Base-by-base conservation (phyloP, 1,140 invertebrate genomes). In the Rhopalosiphum maidis region DNA sequence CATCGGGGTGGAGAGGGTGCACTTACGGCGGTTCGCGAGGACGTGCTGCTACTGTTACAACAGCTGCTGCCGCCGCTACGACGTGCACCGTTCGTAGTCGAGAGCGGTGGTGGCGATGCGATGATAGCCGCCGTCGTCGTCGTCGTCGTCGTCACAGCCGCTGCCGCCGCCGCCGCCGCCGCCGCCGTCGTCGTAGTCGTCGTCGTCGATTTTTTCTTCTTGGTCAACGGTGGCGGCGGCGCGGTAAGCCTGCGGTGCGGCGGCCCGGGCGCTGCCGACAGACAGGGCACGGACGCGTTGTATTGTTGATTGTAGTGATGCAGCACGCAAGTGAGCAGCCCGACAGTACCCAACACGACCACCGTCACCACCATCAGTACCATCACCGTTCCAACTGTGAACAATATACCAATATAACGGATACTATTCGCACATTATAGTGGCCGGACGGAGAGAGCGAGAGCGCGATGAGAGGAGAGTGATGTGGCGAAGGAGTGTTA, bases 321-420 rank as follows among this genome's bases (percentile, higher is more conserved):
- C 91, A 92, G 91, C 82, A 92, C 91, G 91, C 91, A 92, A 51
- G 91, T 92, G 91, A 92, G 91, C 91, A 92, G 91, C 77, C 91
- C 91, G 91, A 93, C 91, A 55, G 91, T 93, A 93, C 91, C 91
- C 91, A 93, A 15, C 77, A 93, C 91, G 91, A 83, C 91, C 82
- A 93, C 91, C 91, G 91, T 93, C 91, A 93, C 91, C 91, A 93
- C 91, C 91, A 93, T 93, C 68, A 93, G 91, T 93, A 93, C 91
- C 91, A 93, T 93, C 91, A 93, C 91, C 91, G 91, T 93, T 93
- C 91, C 91, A 93, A 93, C 91, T 93, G 48, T n/a, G 41, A 93
- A 93, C 41, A 83, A 77, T 77, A 77, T n/a, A 92, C 51, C 48
- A 89, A 55, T 43, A 21, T 77, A 51, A 89, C 87, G 43, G 46